These are phyloP conservation scores for Parotocinclus haroldoi DNA, from an alignment of 2,797 vertebrate genomes.

Conservation along the genomic window DNA sequence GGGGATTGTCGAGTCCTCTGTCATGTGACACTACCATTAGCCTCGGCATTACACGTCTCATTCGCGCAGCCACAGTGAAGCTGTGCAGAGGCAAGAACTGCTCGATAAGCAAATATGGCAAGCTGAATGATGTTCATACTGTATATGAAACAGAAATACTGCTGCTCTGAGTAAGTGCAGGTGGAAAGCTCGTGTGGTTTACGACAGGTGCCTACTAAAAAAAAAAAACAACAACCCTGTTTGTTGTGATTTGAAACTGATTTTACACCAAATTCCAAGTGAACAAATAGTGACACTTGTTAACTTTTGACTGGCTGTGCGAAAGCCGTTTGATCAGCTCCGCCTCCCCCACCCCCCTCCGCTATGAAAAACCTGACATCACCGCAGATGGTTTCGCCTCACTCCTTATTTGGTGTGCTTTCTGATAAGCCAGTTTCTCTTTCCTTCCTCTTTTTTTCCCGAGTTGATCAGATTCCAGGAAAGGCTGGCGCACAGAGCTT, in stretches of 20 bases:
- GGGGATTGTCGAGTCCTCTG: background rate
- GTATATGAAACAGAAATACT: background rate
- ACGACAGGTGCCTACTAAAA: too few relatives aligned
- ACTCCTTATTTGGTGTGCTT: conserved; percentile 69
- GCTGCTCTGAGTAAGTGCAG: background rate
- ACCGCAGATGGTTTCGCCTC: conserved; percentile 68
- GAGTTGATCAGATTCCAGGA: conserved; percentile 51
- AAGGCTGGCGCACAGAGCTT: conserved; percentile 53
- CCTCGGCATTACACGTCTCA: conserved; percentile 24
- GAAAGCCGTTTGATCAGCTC: conserved; percentile 37
- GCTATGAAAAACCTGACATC: conserved; percentile 57
- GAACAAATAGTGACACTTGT: conserved; percentile 29
- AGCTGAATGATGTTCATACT: too few relatives aligned
- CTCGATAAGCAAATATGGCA: background rate
- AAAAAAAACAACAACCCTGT: too few relatives aligned
- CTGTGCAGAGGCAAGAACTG: conserved; percentile 3
- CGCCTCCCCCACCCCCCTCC: too few relatives aligned
- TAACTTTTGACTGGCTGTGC: conserved; percentile 40
- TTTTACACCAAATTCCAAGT: conserved; percentile 19
- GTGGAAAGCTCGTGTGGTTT: background rate
- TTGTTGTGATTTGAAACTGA: conserved; percentile 4
- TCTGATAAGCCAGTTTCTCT: conserved; percentile 76
- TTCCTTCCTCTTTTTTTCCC: conserved; percentile 57
- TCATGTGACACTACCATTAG: conserved; percentile 4
- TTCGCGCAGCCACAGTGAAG: conserved; percentile 16